phyloP scores from a whole-genome alignment of 2,888 invertebrate species.

The Poecilus cupreus region DNA sequence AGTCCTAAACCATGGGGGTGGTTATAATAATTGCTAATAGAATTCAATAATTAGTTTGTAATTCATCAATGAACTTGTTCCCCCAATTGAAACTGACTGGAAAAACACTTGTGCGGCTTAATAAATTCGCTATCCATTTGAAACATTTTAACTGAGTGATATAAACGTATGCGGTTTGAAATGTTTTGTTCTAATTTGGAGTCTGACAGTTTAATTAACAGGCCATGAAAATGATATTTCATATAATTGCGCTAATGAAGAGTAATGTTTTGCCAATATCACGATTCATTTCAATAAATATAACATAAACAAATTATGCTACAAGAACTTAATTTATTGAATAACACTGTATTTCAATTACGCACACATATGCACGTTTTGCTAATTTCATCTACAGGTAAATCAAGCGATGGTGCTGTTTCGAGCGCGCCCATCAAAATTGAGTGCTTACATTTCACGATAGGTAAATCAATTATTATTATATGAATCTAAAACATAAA shows the following conservation, averaged over 20 bases:
- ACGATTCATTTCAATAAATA: constrained; percentile 31
- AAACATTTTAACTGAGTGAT: constrained; percentile 16
- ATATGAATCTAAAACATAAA: too few relatives aligned
- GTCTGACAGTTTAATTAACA: constrained; percentile 44
- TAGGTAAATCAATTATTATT: too few relatives aligned
- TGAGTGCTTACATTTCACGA: too few relatives aligned
- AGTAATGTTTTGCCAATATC: constrained; percentile 44
- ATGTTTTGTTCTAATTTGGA: constrained; percentile 45
- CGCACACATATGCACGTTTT: background rate
- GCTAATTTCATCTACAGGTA: background rate
- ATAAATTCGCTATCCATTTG: background rate
- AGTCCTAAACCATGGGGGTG: background rate
- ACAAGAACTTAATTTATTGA: constrained; percentile 34
- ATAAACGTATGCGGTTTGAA: constrained; percentile 35
- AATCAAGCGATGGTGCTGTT: too few relatives aligned
- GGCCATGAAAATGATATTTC: constrained; percentile 44
- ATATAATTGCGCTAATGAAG: constrained; percentile 44
- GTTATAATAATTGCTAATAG: background rate
- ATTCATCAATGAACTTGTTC: background rate
- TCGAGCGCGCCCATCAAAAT: too few relatives aligned
- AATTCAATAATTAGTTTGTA: background rate
- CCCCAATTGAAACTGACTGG: background rate
- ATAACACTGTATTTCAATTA: constrained; percentile 21
- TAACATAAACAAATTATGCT: constrained; percentile 34
- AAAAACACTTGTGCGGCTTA: background rate